Conservation (phyloP, 2,888 invertebrate species). For the Stomorhina lunata region DNA sequence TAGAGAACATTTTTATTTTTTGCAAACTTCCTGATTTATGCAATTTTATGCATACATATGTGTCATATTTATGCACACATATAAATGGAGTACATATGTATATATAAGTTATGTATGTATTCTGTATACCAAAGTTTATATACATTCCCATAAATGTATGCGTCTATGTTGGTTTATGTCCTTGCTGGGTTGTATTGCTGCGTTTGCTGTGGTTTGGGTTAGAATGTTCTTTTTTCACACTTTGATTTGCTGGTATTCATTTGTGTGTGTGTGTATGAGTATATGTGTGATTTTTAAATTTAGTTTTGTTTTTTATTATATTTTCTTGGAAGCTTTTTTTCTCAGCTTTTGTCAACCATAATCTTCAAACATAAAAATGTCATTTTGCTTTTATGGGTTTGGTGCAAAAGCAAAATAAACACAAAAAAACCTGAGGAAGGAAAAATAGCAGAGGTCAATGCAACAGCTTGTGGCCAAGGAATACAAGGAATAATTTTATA, state of each 20-base stretch:
- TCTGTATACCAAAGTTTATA: not conserved
- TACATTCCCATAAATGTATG: not conserved
- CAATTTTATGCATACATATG: conserved; percentile 64
- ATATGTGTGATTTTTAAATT: conserved; percentile 18
- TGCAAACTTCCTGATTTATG: conserved; percentile 62
- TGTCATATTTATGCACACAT: conserved; percentile 34
- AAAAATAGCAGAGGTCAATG: conserved; percentile 52
- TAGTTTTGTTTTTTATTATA: conserved; percentile 17
- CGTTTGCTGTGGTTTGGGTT: conserved; percentile 45
- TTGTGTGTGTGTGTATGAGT: not conserved
- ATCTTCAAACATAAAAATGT: conserved; percentile 57
- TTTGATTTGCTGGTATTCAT: conserved; percentile 4
- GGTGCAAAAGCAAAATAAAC: not conserved
- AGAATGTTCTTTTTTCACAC: conserved; percentile 3
- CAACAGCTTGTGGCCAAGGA: conserved; percentile 60
- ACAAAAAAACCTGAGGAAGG: not conserved
- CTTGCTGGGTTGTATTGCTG: conserved; percentile 19
- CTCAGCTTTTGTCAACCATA: conserved; percentile 30
- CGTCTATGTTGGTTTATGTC: conserved; percentile 29
- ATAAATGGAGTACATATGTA: not conserved
- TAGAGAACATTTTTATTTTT: not conserved
- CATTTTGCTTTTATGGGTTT: conserved; percentile 34
- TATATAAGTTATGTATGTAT: not conserved
- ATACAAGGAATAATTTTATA: no score
- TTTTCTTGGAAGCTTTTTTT: not conserved